A percentile compares a stretch with the other conserved stretches of the same genome.
These are phyloP conservation scores for Linnaemya vulpina DNA, from an alignment of 2,888 invertebrate genomes.

Conservation along the genomic window DNA sequence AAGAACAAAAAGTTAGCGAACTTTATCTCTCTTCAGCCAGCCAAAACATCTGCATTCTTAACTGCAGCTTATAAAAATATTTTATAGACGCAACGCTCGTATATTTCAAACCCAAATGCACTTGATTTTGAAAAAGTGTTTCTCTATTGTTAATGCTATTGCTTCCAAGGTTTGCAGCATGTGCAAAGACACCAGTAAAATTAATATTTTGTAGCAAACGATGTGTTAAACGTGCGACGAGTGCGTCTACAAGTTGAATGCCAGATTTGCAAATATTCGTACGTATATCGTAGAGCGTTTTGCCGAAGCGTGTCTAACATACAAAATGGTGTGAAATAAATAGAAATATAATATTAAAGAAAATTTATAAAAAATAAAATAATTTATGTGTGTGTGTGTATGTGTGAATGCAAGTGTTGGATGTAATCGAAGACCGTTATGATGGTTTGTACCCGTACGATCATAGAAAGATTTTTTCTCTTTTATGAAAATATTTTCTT, in stretches of 20 bases:
- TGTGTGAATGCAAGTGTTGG: constrained; percentile 5
- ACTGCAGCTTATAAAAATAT: background rate
- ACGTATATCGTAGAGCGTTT: background rate
- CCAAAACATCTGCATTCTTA: constrained; percentile 19
- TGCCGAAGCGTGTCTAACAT: constrained; percentile 54
- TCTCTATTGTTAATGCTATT: background rate
- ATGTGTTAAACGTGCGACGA: constrained; percentile 50
- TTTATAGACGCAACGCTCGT: background rate
- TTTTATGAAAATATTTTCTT: constrained; percentile 20
- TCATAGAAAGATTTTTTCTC: constrained; percentile 25
- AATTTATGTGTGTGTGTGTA: too few relatives aligned
- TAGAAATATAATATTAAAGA: background rate
- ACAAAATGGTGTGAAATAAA: constrained; percentile 1
- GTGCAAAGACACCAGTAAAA: background rate
- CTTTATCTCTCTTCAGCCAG: constrained; percentile 2
- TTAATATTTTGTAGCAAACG: constrained; percentile 12
- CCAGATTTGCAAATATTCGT: constrained; percentile 2
- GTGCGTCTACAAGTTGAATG: constrained; percentile 27
- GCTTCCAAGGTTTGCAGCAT: background rate
- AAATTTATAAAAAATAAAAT: constrained; percentile 27
- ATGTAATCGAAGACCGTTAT: constrained; percentile 55
- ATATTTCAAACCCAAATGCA: background rate
- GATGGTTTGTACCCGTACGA: constrained; percentile 53
- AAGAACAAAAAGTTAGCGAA: background rate
- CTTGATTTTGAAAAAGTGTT: constrained; percentile 33